A percentile compares a stretch with the other conserved stretches of the same genome.
These are phyloP conservation scores for Atherix ibis DNA, from an alignment of 2,888 invertebrate genomes.

Conservation along the genomic window DNA sequence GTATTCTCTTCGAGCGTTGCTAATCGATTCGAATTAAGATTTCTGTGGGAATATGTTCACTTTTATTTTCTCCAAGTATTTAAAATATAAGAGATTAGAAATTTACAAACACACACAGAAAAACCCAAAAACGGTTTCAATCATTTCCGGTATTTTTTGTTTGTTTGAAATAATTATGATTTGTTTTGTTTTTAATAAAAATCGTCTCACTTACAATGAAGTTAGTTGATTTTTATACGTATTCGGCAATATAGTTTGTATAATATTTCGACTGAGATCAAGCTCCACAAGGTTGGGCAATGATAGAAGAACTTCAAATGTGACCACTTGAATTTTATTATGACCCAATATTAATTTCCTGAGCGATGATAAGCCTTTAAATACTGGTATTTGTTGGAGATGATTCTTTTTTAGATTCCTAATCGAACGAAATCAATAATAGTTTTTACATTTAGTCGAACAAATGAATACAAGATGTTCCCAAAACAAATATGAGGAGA, in stretches of 20 bases:
- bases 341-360: slow-evolving; percentile 60
- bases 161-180: too few relatives aligned
- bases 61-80: too few relatives aligned
- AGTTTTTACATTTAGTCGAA: too few relatives aligned
- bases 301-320: slow-evolving; percentile 76
- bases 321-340: slow-evolving; percentile 63
- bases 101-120: too few relatives aligned
- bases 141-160: too few relatives aligned
- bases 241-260: slow-evolving; percentile 26
- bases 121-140: too few relatives aligned
- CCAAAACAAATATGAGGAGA: too few relatives aligned
- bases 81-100: too few relatives aligned
- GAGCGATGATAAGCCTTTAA: slow-evolving; percentile 58
- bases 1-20: slow-evolving; percentile 50
- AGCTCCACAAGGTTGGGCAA: slow-evolving; percentile 34
- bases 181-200: background rate
- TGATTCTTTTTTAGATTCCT: slow-evolving; percentile 60
- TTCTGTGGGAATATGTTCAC: slow-evolving; percentile 31
- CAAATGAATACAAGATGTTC: too few relatives aligned
- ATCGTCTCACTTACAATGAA: slow-evolving; percentile 8
- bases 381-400: slow-evolving; percentile 60
- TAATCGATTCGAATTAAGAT: slow-evolving; percentile 58
- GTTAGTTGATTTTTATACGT: too few relatives aligned
- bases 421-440: too few relatives aligned
- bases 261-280: slow-evolving; percentile 34